phyloP scores from a whole-genome alignment of 2,888 invertebrate genomes.

The Bursaphelenchus okinawaensis region DNA sequence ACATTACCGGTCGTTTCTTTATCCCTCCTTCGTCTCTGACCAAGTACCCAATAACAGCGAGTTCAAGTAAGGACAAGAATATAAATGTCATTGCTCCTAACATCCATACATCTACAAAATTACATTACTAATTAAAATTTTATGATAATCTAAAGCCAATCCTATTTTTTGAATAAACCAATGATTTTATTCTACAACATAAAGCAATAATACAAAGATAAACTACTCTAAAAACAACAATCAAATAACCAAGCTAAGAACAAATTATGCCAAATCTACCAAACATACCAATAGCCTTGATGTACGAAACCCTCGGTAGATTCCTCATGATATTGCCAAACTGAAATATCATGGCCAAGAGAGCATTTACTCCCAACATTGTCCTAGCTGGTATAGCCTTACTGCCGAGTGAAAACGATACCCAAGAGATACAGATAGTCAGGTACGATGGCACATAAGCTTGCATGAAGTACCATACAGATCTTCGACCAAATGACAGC shows the following conservation, averaged over 20 bases:
- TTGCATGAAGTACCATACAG: slow-evolving; percentile 56
- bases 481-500: slow-evolving; percentile 49
- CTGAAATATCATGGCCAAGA: slow-evolving; percentile 54
- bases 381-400: slow-evolving; percentile 55
- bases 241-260: neutral
- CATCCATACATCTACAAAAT: slow-evolving; percentile 54
- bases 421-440: slow-evolving; percentile 49
- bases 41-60: slow-evolving; percentile 55
- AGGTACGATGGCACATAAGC: slow-evolving; percentile 55
- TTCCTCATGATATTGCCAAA: slow-evolving; percentile 52
- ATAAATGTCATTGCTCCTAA: slow-evolving; percentile 55
- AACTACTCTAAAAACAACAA: neutral
- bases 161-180: no score
- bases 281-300: slow-evolving; percentile 51
- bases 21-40: slow-evolving; percentile 45
- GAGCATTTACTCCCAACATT: slow-evolving; percentile 50
- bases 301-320: slow-evolving; percentile 55
- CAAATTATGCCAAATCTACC: no score
- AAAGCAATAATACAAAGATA: neutral
- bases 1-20: slow-evolving; percentile 33
- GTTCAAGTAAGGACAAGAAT: slow-evolving; percentile 50
- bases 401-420: slow-evolving; percentile 54
- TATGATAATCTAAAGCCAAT: neutral
- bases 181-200: no score
- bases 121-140: neutral